phyloP scores from a whole-genome alignment of 2,797 vertebrate genomes.

The Urosaurus nigricauda region DNA sequence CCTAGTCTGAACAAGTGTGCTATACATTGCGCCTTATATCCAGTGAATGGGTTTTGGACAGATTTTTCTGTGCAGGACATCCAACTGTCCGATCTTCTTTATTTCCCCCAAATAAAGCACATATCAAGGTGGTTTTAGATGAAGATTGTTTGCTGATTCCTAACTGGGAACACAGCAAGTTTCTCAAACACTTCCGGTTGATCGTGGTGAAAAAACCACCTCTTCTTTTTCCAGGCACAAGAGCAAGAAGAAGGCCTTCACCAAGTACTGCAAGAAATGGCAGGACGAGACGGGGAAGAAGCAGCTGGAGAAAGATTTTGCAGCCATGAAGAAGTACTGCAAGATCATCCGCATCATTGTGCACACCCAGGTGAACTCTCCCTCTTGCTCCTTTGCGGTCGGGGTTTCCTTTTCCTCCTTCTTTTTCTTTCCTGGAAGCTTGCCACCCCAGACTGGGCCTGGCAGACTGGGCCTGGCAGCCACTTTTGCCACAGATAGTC shows the following conservation, averaged over 20 bases:
- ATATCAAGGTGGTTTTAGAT: not conserved
- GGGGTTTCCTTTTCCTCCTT: no score
- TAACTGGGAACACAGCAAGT: no score
- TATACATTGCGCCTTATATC: no score
- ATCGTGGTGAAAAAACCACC: no score
- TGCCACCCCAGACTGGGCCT: no score
- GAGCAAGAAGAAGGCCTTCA: conserved; percentile 96
- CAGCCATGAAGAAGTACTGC: conserved; percentile 92
- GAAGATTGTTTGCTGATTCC: not conserved
- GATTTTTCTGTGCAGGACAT: no score
- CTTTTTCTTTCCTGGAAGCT: no score
- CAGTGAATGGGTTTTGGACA: no score
- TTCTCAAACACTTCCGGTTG: not conserved
- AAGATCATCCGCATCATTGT: conserved; percentile 90
- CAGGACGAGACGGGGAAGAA: conserved; percentile 89
- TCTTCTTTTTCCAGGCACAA: conserved; percentile 83
- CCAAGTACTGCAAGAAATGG: conserved; percentile 94
- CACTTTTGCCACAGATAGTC: no score
- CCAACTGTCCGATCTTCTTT: no score
- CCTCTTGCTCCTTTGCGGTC: fast-evolving
- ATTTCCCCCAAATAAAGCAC: not conserved
- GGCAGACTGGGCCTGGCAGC: no score
- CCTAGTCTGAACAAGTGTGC: no score
- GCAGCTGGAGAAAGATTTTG: conserved; percentile 93
- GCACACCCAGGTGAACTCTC: conserved; percentile 90